phyloP scores from a whole-genome alignment of 92 coral and sea anemone genomes.

The Parazoanthus darwini region DNA sequence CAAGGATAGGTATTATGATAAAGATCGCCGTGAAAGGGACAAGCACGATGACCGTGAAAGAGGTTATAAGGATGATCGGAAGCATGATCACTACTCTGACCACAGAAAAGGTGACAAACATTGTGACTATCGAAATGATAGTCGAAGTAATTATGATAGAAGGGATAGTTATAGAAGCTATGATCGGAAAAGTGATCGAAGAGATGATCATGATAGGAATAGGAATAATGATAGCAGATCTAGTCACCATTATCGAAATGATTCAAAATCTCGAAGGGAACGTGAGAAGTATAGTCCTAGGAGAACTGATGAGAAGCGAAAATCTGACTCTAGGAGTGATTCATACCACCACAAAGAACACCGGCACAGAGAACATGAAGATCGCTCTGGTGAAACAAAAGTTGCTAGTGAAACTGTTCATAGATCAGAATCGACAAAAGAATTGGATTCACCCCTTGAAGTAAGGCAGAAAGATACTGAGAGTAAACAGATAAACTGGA shows the following conservation, averaged over 20 bases:
- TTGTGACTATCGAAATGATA: slow-evolving; percentile 53
- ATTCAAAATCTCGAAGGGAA: slow-evolving; percentile 75
- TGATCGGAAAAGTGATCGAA: slow-evolving; percentile 65
- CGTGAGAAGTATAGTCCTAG: slow-evolving; percentile 52
- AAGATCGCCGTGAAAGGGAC: slow-evolving; percentile 61
- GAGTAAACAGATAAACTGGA: background rate
- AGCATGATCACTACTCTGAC: slow-evolving; percentile 66
- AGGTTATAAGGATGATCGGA: slow-evolving; percentile 63
- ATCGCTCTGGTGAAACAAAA: background rate
- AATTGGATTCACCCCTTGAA: background rate
- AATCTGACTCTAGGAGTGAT: slow-evolving; percentile 47
- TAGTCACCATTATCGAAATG: slow-evolving; percentile 66
- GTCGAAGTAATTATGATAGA: slow-evolving; percentile 58
- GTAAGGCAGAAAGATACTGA: slow-evolving; percentile 6
- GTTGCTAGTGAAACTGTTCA: background rate
- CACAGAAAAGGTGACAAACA: slow-evolving; percentile 68
- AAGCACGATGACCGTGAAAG: slow-evolving; percentile 64
- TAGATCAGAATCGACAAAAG: slow-evolving; percentile 2
- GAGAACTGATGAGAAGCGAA: slow-evolving; percentile 47
- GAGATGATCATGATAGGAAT: slow-evolving; percentile 74
- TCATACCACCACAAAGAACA: slow-evolving; percentile 42
- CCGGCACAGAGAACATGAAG: slow-evolving; percentile 43
- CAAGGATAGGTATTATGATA: slow-evolving; percentile 61
- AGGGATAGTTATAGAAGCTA: slow-evolving; percentile 58
- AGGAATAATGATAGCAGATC: slow-evolving; percentile 63